Conservation (phyloP, 2,888 invertebrate genomes). For the Carterocephalus palaemon region DNA sequence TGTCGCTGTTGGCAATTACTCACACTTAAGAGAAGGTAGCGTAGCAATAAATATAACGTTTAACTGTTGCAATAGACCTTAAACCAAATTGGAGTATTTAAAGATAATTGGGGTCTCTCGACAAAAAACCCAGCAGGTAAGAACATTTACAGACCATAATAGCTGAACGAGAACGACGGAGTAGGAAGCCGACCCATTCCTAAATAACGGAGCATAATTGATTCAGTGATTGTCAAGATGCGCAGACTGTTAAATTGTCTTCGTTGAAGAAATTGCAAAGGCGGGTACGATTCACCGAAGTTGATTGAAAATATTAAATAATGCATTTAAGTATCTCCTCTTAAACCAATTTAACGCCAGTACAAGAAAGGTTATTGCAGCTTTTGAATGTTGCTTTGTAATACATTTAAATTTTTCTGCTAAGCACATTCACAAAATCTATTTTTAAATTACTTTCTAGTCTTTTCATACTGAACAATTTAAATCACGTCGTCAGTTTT, state of each 20-base stretch:
- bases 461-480: too few species aligned
- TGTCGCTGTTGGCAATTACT: background rate
- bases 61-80: conserved; percentile 32
- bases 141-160: conserved; percentile 15
- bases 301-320: conserved; percentile 7
- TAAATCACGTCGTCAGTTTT: too few species aligned
- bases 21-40: conserved; percentile 24
- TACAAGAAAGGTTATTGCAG: too few species aligned
- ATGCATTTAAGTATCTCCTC: background rate
- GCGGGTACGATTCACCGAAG: conserved; percentile 4
- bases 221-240: conserved; percentile 29
- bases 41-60: conserved; percentile 28
- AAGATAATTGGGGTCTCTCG: conserved; percentile 14
- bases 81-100: conserved; percentile 33
- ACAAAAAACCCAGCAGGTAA: conserved; percentile 17
- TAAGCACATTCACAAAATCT: too few species aligned
- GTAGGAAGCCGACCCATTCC: conserved; percentile 10
- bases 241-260: conserved; percentile 33
- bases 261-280: conserved; percentile 11
- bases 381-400: too few species aligned
- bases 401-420: too few species aligned
- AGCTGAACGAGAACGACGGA: conserved; percentile 13
- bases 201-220: conserved; percentile 34
- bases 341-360: too few species aligned
- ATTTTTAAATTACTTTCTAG: too few species aligned